Base-by-base conservation (phyloP, 2,797 vertebrate species). In the Ciconia nigra region DNA sequence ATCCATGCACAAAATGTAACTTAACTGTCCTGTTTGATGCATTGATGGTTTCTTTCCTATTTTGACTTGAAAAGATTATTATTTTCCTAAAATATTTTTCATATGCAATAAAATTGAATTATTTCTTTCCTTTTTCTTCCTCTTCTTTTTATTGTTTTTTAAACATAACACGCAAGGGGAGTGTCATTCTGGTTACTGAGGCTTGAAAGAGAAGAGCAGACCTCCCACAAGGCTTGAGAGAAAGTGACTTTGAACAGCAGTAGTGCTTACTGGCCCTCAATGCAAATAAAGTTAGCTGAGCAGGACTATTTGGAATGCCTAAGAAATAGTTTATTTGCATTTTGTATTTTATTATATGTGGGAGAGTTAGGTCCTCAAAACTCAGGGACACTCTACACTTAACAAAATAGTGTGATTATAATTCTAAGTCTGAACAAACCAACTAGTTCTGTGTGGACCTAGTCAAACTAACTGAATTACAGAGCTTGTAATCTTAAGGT, bases 81-180 rank as follows among this genome's bases (percentile, higher is more conserved):
- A 29, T 71, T 83, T 81, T 71, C 42, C 80, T 49, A 51, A 54
- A 79, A 42, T 0, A 18, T 28, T 65, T 63, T 65, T 61, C 26
- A 37, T 37, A n/a, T 41, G 18, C 13, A 66, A 26, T 51, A 35
- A 86, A 86, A 73, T 19, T 0, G 6, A 84, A 67, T 46, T 17
- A 22, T 22, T 41, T 16, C 1, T 74, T 70, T 65, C 16, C 2
- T 10, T 44, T 20, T 21, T 3, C 3, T 3, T 2, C 0, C 2
- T 20, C 26, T 33, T 13, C 1, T 37, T 55, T 55, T 71, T 33
- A 3, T 35, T 62, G 4, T 20, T 58, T 80, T 59, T 37, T 57
- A 9, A 70, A 28, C 2, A 19, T 18, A 62, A 19, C 9, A 2
- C 46, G 8, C 7, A 55, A 51, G 7, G 2, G 24, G 76, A 24